These are phyloP conservation scores for Anableps anableps DNA, from an alignment of 2,797 vertebrate species.

Conservation along the genomic window DNA sequence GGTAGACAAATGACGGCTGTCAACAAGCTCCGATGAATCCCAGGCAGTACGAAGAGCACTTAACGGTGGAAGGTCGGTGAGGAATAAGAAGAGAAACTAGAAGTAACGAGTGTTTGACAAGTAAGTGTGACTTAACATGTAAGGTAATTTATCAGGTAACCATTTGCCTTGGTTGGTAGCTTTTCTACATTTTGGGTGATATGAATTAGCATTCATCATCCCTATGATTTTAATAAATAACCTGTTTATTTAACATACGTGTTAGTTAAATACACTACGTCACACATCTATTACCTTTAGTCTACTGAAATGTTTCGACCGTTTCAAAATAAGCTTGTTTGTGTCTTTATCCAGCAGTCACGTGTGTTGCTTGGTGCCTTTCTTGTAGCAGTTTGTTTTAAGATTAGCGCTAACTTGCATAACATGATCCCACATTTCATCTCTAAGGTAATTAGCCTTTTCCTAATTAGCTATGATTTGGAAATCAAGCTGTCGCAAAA, in stretches of 20 bases:
- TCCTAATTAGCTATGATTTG: slow-evolving; percentile 7
- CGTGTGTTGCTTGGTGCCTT: slow-evolving; percentile 20
- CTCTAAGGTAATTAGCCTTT: not conserved
- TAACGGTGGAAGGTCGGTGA: not conserved
- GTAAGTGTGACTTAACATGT: slow-evolving; percentile 1
- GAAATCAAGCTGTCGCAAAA: slow-evolving; percentile 9
- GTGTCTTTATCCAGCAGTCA: slow-evolving; percentile 25
- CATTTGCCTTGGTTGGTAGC: not conserved
- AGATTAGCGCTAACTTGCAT: slow-evolving; percentile 32
- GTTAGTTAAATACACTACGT: not conserved
- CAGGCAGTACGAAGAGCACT: slow-evolving; percentile 14
- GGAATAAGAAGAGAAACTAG: slow-evolving; percentile 7
- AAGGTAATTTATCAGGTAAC: not conserved
- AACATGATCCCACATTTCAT: slow-evolving; percentile 1
- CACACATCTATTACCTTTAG: not conserved
- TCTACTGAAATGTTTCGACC: not conserved
- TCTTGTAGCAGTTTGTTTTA: slow-evolving; percentile 17
- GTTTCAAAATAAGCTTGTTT: slow-evolving; percentile 7
- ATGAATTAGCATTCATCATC: slow-evolving; percentile 25
- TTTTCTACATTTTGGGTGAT: slow-evolving; percentile 5
- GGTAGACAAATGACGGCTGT: slow-evolving; percentile 49
- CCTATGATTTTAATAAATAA: slow-evolving; percentile 3
- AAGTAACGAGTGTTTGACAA: slow-evolving; percentile 17
- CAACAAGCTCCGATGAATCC: slow-evolving; percentile 51
- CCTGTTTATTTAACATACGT: not conserved